Evolutionary conservation across 2,888 invertebrate species (phyloP), one percentile per base, ranked within the genome.

Genomic region (Atethmia centrago): DNA sequence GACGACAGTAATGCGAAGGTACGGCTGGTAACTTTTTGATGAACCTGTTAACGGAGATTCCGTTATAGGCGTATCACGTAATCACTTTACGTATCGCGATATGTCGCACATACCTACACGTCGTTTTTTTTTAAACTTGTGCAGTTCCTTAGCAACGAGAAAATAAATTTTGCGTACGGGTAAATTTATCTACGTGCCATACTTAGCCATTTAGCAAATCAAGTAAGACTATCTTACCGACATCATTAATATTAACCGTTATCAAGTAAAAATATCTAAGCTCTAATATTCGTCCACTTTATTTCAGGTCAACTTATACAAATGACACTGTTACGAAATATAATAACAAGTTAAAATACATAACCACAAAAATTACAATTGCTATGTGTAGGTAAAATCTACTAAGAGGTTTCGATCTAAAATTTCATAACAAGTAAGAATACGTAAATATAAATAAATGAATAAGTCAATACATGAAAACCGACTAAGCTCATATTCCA

Each of bases 1-100:
- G 31, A 3, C 88, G 75, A 58, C 83, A 85, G 65, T 87, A 85
- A 65, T 87, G 85, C 7, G 87, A 87, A 14, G 86, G 85, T 47
- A 78, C 68, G n/a, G 78, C 78, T 55, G 78, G 74, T 68, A 74
- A 64, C 19, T 53, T 68, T 74, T 82, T 82, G n/a, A 86, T 84
- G 62, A 80, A 85, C 40, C 73, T 73, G 21, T 16, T 75, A 21
- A 71, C 72, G 3, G 61, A n/a, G 61, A n/a, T n/a, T n/a, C n/a
- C n/a, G n/a, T n/a, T n/a, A n/a, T n/a, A n/a, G n/a, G n/a, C n/a
- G n/a, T n/a, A n/a, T n/a, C n/a, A n/a, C n/a, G n/a, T n/a, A n/a
- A n/a, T n/a, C n/a, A n/a, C n/a, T n/a, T n/a, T n/a, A 31, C 31
- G 31, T 31, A 4, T 31, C 31, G 4, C 31, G 49, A 49, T 21